Conservation (phyloP, 2,888 invertebrate species). For the Eudasyphora cyanicolor region DNA sequence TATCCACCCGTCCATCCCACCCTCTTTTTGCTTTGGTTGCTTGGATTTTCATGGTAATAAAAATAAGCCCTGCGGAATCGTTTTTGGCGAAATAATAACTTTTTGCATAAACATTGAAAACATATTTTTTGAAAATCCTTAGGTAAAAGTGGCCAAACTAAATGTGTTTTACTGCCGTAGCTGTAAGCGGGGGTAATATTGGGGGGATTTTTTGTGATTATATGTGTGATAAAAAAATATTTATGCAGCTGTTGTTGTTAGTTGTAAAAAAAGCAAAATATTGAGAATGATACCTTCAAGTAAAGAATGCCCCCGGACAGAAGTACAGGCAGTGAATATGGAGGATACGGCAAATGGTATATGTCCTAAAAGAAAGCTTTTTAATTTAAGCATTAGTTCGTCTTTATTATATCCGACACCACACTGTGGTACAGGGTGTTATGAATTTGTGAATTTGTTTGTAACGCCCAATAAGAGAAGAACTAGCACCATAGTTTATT, state of each 20-base stretch:
- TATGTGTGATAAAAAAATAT: conserved; percentile 52
- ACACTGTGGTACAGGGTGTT: no score
- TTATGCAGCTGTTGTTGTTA: conserved; percentile 49
- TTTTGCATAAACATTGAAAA: conserved; percentile 47
- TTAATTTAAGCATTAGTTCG: no score
- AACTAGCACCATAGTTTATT: no score
- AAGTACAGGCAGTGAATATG: no score
- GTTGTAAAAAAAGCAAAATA: no score
- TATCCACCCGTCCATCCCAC: neutral
- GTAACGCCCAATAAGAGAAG: no score
- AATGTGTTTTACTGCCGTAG: neutral
- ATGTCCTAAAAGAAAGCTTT: no score
- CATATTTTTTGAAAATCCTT: conserved; percentile 38
- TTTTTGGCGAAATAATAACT: conserved; percentile 32
- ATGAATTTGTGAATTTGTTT: no score
- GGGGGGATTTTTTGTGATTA: conserved; percentile 1
- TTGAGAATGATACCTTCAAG: neutral
- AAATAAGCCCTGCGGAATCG: conserved; percentile 44
- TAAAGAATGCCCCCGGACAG: no score
- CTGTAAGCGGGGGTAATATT: neutral
- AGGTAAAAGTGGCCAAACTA: conserved; percentile 22
- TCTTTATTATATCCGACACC: no score
- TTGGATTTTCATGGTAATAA: conserved; percentile 26
- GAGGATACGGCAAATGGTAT: no score
- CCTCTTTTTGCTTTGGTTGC: neutral